A percentile compares a stretch with the other conserved stretches of the same genome.
These are phyloP conservation scores for Diarsia brunnea DNA, from an alignment of 2,888 invertebrate species.

Conservation along the genomic window DNA sequence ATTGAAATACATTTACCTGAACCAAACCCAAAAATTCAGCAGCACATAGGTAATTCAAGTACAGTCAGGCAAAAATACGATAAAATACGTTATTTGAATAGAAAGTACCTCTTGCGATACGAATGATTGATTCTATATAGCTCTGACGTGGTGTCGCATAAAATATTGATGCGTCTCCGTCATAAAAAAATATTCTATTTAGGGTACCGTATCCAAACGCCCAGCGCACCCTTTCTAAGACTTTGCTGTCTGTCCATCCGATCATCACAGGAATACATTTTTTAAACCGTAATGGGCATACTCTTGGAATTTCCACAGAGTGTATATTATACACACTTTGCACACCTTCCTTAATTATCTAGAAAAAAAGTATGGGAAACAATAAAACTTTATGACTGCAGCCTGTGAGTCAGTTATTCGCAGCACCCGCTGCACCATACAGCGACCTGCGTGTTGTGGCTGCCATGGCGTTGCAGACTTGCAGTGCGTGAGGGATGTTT, in stretches of 20 bases:
- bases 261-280: not conserved
- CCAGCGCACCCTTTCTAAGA: not conserved
- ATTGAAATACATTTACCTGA: not conserved
- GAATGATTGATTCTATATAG: slow-evolving; percentile 78
- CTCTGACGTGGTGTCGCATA: slow-evolving; percentile 72
- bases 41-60: slow-evolving; percentile 60
- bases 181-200: slow-evolving; percentile 77
- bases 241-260: not conserved
- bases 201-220: not conserved
- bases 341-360: too few species aligned
- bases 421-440: too few species aligned
- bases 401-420: too few species aligned
- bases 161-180: slow-evolving; percentile 74
- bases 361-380: too few species aligned
- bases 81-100: slow-evolving; percentile 80
- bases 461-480: too few species aligned
- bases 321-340: too few species aligned
- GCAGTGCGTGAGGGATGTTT: too few species aligned
- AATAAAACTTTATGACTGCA: too few species aligned
- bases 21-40: slow-evolving; percentile 59
- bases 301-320: not conserved
- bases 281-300: not conserved
- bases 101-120: slow-evolving; percentile 74
- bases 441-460: too few species aligned
- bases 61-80: slow-evolving; percentile 63